Conservation (phyloP, 2,113 vertebrate species). For the Apaloderma vittatum region DNA sequence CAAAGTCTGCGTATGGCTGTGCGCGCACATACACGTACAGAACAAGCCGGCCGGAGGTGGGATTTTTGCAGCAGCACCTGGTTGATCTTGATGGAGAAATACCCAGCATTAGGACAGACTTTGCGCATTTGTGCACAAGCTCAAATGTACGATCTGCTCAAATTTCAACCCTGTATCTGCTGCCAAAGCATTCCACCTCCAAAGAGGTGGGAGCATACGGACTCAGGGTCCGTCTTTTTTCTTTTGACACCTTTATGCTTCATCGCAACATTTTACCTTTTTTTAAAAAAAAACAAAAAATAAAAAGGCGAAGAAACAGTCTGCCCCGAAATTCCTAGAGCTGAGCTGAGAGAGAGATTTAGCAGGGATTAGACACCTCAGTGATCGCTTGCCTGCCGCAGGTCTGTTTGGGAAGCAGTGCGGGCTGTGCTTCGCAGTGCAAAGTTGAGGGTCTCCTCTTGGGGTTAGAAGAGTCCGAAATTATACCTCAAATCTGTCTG, state of each 20-base stretch:
- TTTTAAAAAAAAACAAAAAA: neutral
- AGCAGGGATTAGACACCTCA: neutral
- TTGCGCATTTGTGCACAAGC: neutral
- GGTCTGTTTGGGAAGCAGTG: neutral
- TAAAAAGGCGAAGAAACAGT: neutral
- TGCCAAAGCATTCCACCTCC: conserved; percentile 16
- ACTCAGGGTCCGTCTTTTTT: neutral
- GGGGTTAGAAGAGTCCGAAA: neutral
- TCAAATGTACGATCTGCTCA: neutral
- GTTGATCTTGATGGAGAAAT: conserved; percentile 13
- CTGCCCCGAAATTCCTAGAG: neutral
- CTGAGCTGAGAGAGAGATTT: neutral
- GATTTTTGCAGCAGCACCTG: conserved; percentile 36
- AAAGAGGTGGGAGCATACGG: neutral
- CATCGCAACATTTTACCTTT: neutral
- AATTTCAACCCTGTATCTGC: neutral
- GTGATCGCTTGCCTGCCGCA: neutral
- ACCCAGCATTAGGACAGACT: neutral
- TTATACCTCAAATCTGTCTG: neutral
- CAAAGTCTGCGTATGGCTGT: conserved; percentile 31
- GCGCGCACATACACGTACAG: neutral
- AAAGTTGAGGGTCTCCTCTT: neutral
- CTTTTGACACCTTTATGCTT: neutral
- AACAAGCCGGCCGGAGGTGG: neutral
- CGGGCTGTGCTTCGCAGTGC: neutral